Percentiles rank a stretch among this genome's conserved stretches.
phyloP scores from a whole-genome alignment of 2,888 invertebrate genomes.

The Drosophila gaucha region DNA sequence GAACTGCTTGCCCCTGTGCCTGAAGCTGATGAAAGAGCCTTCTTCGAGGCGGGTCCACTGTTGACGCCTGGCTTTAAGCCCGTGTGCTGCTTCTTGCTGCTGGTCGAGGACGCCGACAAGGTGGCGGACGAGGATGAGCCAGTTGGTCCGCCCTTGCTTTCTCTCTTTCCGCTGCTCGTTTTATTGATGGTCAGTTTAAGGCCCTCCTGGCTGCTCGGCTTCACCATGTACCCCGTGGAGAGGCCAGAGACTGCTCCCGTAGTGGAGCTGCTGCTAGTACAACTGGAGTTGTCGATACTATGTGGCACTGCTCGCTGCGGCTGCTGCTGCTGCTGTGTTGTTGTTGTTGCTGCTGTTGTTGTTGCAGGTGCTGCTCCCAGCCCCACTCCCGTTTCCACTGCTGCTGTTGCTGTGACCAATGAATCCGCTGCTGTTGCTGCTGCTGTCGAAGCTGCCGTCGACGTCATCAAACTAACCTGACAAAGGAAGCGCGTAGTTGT shows the following conservation, averaged over 20 bases:
- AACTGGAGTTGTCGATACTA: constrained; percentile 50
- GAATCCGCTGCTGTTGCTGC: constrained; percentile 43
- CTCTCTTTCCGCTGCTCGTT: constrained; percentile 87
- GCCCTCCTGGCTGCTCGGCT: constrained; percentile 93
- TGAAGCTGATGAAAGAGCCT: constrained; percentile 35
- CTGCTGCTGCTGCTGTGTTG: constrained; percentile 16
- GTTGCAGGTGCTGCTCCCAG: constrained; percentile 17
- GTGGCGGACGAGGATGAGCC: constrained; percentile 16
- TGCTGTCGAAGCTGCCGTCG: constrained; percentile 77
- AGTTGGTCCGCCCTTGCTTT: constrained; percentile 18
- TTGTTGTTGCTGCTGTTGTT: constrained; percentile 18
- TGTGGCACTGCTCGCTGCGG: constrained; percentile 43
- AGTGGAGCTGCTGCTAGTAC: constrained; percentile 38
- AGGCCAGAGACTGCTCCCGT: constrained; percentile 43
- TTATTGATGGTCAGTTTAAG: constrained; percentile 97
- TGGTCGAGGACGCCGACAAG: constrained; percentile 24
- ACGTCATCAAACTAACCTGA: constrained; percentile 84
- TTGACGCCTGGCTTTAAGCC: constrained; percentile 94
- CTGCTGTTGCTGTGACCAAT: constrained; percentile 30
- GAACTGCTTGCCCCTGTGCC: constrained; percentile 83
- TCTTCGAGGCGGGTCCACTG: constrained; percentile 94
- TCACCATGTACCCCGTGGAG: constrained; percentile 94
- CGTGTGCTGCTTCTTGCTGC: constrained; percentile 88
- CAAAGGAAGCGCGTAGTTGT: constrained; percentile 80
- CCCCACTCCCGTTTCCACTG: constrained; percentile 31